phyloP scores from a whole-genome alignment of 2,797 vertebrate genomes.

The Rhinophrynus dorsalis region DNA sequence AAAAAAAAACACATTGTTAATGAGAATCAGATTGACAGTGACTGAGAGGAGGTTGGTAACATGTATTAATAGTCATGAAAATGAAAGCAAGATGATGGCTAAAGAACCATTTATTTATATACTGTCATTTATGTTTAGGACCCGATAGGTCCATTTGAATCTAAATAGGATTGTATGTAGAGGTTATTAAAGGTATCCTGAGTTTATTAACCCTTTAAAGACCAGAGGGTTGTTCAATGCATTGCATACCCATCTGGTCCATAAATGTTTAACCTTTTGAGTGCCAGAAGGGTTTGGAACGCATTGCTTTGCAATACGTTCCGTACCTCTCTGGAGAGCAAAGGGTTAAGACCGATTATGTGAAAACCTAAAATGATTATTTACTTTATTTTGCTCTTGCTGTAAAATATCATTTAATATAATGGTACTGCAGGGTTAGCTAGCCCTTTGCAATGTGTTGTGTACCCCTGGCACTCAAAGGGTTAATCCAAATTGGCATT shows the following conservation, averaged over 20 bases:
- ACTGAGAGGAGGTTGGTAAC: constrained; percentile 54
- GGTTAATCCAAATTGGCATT: too few relatives aligned
- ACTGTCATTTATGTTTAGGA: constrained; percentile 57
- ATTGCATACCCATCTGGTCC: too few relatives aligned
- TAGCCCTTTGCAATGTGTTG: too few relatives aligned
- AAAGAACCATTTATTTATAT: constrained; percentile 63
- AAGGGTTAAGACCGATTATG: too few relatives aligned
- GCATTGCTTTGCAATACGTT: too few relatives aligned
- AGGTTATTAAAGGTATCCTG: constrained; percentile 40
- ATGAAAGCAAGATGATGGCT: constrained; percentile 55
- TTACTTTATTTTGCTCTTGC: constrained; percentile 32
- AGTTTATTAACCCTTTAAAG: constrained; percentile 38
- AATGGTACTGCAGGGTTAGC: constrained; percentile 32
- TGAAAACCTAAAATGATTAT: constrained; percentile 35
- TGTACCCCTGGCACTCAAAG: too few relatives aligned
- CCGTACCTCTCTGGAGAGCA: too few relatives aligned
- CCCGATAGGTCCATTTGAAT: constrained; percentile 57
- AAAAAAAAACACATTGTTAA: constrained; percentile 67
- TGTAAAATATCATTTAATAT: constrained; percentile 45
- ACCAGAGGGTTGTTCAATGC: too few relatives aligned
- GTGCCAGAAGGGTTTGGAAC: too few relatives aligned
- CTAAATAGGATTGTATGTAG: constrained; percentile 34
- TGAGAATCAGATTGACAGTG: constrained; percentile 67
- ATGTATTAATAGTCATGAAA: constrained; percentile 59
- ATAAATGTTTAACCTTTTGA: too few relatives aligned